Evolutionary conservation across 2,888 invertebrate genomes (phyloP), one percentile per base, ranked within the genome.

Genomic region (Leptinotarsa peninsularis): DNA sequence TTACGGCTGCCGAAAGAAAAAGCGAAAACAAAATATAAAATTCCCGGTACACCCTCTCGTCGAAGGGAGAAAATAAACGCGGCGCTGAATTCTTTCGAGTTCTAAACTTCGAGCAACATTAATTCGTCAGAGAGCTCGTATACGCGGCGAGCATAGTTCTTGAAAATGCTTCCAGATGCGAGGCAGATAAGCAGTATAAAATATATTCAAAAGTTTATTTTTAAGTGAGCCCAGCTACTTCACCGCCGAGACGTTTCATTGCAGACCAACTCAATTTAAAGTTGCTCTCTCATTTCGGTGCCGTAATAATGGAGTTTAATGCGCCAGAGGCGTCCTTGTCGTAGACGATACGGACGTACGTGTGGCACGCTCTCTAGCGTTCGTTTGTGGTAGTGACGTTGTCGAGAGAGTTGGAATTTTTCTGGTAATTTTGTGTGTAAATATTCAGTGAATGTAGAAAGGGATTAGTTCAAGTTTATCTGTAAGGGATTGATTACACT

Each of bases 121-220:
- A 58, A 58, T 58, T 58, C 58, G 14, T 50, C n/a, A 18, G 14
- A 58, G 58, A 23, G 14, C 5, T 18, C 15, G 17, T 58, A 23
- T 23, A 58, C 23, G 58, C 58, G 58, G 58, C 58, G 4, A 23
- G 58, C 58, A 23, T 58, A 58, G 58, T 72, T 72, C 67, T 50
- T 23, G 60, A 67, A 73, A 72, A 72, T 74, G 69, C 72, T 74
- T 70, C 49, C 58, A 70, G 71, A 77, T 66, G 54, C 74, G 52
- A 70, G 63, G 68, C n/a, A 77, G 75, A 77, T 71, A 71, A 71
- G 60, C 70, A 73, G 17, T 67, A 74, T 72, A 69, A 77, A 73
- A 77, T 77, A 75, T 77, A 75, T 67, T 71, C 54, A 68, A 73
- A 77, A 73, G 72, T 77, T 77, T 73, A 75, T 73, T 77, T 77